Evolutionary conservation across 2,113 vertebrate species (phyloP).

Genomic region (Catharus minimus): DNA sequence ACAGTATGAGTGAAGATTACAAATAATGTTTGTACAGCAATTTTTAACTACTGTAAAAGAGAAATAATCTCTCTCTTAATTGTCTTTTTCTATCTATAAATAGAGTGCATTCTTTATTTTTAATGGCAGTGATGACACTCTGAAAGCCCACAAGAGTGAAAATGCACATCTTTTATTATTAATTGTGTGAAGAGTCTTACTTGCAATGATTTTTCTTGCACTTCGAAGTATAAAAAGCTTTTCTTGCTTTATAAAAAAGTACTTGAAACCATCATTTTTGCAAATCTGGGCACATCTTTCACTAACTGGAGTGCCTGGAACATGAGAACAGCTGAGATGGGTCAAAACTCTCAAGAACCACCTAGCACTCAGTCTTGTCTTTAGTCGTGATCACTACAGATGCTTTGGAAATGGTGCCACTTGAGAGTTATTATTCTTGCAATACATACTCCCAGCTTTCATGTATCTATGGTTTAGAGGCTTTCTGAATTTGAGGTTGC

Average conservation of each 20-base stretch:
- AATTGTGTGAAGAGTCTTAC: not conserved
- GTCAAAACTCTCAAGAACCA: not conserved
- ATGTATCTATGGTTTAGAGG: not conserved
- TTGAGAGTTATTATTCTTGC: not conserved
- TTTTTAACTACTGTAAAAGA: slow-evolving; percentile 61
- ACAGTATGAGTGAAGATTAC: not conserved
- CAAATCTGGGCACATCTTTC: not conserved
- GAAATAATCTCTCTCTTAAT: slow-evolving; percentile 30
- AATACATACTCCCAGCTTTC: not conserved
- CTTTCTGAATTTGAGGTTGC: not conserved
- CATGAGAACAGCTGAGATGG: not conserved
- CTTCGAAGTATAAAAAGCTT: not conserved
- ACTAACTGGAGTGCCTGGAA: not conserved
- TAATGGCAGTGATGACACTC: slow-evolving; percentile 2
- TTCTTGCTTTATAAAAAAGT: not conserved
- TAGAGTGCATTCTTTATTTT: slow-evolving; percentile 2
- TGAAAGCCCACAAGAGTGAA: not conserved
- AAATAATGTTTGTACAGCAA: slow-evolving; percentile 61
- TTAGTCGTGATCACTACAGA: not conserved
- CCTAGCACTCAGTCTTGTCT: not conserved
- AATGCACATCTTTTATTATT: not conserved
- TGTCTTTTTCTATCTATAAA: not conserved
- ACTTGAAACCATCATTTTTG: not conserved
- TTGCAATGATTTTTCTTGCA: not conserved
- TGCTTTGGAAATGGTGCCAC: not conserved